Conservation (phyloP, 1,140 invertebrate species). For the Galendromus occidentalis region DNA sequence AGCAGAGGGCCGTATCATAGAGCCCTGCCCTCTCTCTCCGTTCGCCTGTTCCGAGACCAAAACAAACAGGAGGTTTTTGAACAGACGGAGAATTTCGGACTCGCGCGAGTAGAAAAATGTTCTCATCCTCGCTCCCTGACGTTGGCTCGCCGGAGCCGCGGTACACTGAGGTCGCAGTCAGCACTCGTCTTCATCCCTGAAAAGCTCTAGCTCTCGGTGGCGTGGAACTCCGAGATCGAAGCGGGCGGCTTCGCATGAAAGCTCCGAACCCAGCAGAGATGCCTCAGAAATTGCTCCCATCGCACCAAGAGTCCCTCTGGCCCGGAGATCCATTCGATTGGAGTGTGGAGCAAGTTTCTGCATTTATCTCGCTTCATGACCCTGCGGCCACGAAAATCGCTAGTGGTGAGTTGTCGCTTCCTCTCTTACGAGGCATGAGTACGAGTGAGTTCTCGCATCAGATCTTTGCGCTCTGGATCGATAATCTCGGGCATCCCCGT, state of each 20-base stretch:
- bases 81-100: no score
- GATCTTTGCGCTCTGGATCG: background rate
- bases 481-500: no score
- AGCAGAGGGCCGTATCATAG: no score
- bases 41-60: no score
- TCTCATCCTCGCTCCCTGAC: no score
- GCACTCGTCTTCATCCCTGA: background rate
- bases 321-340: background rate
- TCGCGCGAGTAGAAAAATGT: no score
- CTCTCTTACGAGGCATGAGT: background rate
- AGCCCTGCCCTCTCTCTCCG: no score
- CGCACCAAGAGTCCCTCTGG: background rate
- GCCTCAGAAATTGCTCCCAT: background rate
- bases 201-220: background rate
- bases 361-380: background rate
- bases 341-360: conserved; percentile 1
- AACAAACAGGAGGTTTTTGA: no score
- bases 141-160: no score
- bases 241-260: no score
- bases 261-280: background rate
- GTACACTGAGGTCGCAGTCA: no score
- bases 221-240: no score
- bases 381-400: background rate
- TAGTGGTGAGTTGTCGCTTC: background rate
- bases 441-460: background rate